phyloP scores from a whole-genome alignment of 2,888 invertebrate species.

The Xanthia togata region DNA sequence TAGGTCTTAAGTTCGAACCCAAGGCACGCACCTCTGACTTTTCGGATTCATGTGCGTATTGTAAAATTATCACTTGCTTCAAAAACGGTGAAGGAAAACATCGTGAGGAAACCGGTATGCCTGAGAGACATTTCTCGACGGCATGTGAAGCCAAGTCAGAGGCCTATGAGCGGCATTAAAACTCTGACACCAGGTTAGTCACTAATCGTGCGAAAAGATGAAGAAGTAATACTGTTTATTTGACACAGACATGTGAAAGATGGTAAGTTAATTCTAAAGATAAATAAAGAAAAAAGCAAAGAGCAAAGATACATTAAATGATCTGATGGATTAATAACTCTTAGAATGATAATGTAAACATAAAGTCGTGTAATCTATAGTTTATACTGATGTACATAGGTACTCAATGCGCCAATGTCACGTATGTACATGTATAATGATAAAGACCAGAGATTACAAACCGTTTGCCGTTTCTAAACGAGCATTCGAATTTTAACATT shows the following conservation, averaged over 20 bases:
- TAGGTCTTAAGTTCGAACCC: too few species aligned
- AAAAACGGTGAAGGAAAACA: too few species aligned
- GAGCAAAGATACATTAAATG: background rate
- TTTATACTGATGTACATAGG: conserved; percentile 1
- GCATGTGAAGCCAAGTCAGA: too few species aligned
- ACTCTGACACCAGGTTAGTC: too few species aligned
- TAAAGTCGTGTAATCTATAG: conserved; percentile 22
- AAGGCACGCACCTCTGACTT: too few species aligned
- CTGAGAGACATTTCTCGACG: too few species aligned
- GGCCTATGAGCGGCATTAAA: too few species aligned
- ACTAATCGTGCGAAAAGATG: background rate
- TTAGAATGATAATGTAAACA: conserved; percentile 19
- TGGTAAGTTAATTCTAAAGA: background rate
- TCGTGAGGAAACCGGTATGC: too few species aligned
- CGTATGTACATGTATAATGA: background rate
- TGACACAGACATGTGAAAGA: background rate
- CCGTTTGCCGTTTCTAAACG: conserved; percentile 12
- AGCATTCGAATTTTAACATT: conserved; percentile 7
- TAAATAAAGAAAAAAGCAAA: background rate
- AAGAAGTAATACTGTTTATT: too few species aligned
- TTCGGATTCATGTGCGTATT: too few species aligned
- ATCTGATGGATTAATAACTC: background rate
- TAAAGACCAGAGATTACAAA: conserved; percentile 25
- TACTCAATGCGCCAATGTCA: conserved; percentile 30
- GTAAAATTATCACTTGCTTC: too few species aligned